A percentile compares a stretch with the other conserved stretches of the same genome.
phyloP scores from a whole-genome alignment of 1,140 invertebrate species.

The Drosophila sulfurigaster region DNA sequence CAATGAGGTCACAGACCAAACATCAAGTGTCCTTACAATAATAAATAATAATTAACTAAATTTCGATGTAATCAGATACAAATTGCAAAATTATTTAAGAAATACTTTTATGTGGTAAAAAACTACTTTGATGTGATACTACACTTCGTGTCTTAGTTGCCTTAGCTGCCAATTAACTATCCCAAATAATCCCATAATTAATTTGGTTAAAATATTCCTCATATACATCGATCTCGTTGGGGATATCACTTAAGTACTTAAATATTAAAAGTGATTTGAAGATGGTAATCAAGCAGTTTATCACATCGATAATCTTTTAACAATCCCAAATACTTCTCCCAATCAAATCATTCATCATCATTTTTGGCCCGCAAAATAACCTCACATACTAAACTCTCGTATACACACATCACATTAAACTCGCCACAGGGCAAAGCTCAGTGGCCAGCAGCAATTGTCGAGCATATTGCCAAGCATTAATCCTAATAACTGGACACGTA shows the following conservation, averaged over 20 bases:
- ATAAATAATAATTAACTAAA: too few relatives aligned
- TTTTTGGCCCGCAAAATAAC: not conserved
- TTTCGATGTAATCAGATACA: too few relatives aligned
- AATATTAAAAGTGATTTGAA: not conserved
- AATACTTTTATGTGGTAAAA: too few relatives aligned
- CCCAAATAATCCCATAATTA: too few relatives aligned
- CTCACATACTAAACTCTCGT: not conserved
- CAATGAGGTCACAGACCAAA: not conserved
- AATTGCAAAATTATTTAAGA: too few relatives aligned
- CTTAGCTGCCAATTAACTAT: too few relatives aligned
- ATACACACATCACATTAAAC: conserved; percentile 3
- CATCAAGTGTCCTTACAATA: too few relatives aligned
- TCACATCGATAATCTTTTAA: conserved; percentile 7
- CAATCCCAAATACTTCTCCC: conserved; percentile 7
- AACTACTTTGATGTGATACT: too few relatives aligned
- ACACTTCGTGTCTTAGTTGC: too few relatives aligned
- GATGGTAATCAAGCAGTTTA: not conserved
- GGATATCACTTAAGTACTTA: not conserved
- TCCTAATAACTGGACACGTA: conserved; percentile 60
- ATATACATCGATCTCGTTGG: not conserved
- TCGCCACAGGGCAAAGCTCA: conserved; percentile 16
- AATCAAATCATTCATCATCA: conserved; percentile 23
- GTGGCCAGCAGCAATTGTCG: conserved; percentile 65
- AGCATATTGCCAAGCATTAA: conserved; percentile 58
- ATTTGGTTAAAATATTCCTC: too few relatives aligned